Evolutionary conservation across 2,113 vertebrate species (phyloP), one percentile per base, ranked within the genome.

Genomic region (Nothobranchius furzeri): DNA sequence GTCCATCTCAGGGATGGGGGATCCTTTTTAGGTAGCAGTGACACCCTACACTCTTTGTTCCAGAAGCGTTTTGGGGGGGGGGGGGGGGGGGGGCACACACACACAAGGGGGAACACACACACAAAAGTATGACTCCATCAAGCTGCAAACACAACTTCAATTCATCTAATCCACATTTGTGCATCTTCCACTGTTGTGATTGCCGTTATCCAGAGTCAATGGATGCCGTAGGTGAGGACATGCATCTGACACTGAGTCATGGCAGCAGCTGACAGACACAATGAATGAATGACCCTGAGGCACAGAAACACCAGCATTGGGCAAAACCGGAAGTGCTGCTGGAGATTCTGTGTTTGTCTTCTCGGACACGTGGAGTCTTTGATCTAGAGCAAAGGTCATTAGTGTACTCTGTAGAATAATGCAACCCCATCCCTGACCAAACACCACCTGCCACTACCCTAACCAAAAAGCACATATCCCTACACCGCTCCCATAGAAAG

Each of bases 361-460:
- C 30, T 30, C 37, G 60, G 4, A 52, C 9, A 76, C 48, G 15
- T 10, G 25, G 45, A 66, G 64, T 53, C 20, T 85, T 85, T 70
- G 36, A 85, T 86, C 83, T 81, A 47, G 85, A 85, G 78, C 78
- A 85, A 88, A 90, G 88, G 86, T 86, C 83, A 75, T 69, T 36
- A 30, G 72, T 75, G 68, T 61, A 47, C 59, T 50, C 59, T 68
- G 42, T 78, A 36, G 68, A 83, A 82, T 85, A 83, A 54, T 60
- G 52, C 72, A 76, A 75, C 62, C 49, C 73, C 68, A 70, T 81
- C 75, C 72, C 75, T 84, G 57, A 58, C 17, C 68, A 84, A 90
- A 88, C 81, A 83, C 12, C 75, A 37, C 63, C 79, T 2, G 60
- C 48, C 35, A 7, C 20, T 51, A 60, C 59, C 50, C 57, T 68